Percentiles rank a stretch among this genome's conserved stretches.
Conservation (phyloP, 2,888 invertebrate species). For the Amblyjoppa fuscipennis region DNA sequence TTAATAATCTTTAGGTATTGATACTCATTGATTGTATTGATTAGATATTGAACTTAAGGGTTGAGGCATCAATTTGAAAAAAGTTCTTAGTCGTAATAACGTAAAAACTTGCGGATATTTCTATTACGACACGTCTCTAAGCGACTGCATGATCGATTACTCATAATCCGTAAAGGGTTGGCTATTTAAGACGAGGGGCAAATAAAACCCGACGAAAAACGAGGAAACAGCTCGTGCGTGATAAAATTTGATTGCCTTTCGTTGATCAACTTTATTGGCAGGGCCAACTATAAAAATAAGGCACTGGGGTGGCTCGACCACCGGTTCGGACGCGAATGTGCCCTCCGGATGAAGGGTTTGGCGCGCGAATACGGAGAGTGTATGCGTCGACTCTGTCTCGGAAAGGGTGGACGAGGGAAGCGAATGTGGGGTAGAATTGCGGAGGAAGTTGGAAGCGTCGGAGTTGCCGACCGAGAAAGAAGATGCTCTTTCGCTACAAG, state of each 20-base stretch:
- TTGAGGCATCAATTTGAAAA: no score
- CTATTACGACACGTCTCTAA: no score
- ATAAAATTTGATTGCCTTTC: neutral
- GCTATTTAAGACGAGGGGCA: neutral
- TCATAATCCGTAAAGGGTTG: neutral
- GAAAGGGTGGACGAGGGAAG: neutral
- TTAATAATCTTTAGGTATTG: neutral
- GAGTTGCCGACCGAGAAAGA: neutral
- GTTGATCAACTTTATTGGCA: neutral
- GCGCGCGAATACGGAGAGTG: neutral
- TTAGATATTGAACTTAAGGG: no score
- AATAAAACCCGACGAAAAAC: neutral
- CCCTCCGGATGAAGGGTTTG: neutral
- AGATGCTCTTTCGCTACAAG: slow-evolving; percentile 1
- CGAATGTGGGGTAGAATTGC: neutral
- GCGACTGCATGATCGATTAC: no score
- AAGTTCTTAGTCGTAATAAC: no score
- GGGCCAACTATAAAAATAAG: neutral
- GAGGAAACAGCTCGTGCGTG: neutral
- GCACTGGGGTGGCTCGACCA: neutral
- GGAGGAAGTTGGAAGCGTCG: neutral
- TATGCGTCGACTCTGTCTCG: neutral
- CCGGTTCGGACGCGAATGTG: neutral
- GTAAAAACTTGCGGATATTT: no score
- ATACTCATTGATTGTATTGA: no score